phyloP scores from a whole-genome alignment of 37 sponge, comb jelly and placozoan species.

The Geodia barretti region DNA sequence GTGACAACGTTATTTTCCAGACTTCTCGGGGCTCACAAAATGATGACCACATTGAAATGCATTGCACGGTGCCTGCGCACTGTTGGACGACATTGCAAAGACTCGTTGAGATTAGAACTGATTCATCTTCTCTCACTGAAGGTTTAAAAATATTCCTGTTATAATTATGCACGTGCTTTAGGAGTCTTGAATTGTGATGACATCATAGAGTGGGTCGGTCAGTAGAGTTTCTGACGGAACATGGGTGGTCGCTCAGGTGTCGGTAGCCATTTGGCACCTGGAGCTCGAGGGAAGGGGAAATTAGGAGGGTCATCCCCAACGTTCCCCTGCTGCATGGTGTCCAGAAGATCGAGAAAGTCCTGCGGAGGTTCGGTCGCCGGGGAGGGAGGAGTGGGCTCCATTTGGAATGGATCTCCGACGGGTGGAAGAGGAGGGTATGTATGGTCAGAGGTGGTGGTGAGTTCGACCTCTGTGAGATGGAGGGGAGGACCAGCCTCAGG shows the following conservation, averaged over 20 bases:
- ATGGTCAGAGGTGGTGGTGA: neutral
- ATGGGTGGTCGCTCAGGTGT: constrained; percentile 33
- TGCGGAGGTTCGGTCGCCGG: neutral
- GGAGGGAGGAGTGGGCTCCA: neutral
- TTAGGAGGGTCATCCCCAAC: neutral
- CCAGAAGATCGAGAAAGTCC: constrained; percentile 17
- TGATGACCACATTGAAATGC: no score
- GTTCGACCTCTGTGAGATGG: neutral
- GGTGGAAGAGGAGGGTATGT: neutral
- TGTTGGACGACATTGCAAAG: no score
- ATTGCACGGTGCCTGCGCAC: no score
- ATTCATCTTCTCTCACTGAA: no score
- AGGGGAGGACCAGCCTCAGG: neutral
- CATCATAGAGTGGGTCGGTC: neutral
- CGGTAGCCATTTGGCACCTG: constrained; percentile 1
- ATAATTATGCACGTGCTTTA: no score
- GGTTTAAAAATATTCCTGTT: no score
- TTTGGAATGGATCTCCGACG: constrained; percentile 4
- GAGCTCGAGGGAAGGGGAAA: neutral
- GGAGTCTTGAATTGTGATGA: no score
- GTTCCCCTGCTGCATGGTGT: neutral
- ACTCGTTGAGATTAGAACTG: no score
- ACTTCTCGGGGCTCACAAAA: no score
- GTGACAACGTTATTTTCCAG: no score
- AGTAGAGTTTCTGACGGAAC: constrained; percentile 41